phyloP scores from a whole-genome alignment of 2,888 invertebrate genomes.

The Azorinus chamasolen region DNA sequence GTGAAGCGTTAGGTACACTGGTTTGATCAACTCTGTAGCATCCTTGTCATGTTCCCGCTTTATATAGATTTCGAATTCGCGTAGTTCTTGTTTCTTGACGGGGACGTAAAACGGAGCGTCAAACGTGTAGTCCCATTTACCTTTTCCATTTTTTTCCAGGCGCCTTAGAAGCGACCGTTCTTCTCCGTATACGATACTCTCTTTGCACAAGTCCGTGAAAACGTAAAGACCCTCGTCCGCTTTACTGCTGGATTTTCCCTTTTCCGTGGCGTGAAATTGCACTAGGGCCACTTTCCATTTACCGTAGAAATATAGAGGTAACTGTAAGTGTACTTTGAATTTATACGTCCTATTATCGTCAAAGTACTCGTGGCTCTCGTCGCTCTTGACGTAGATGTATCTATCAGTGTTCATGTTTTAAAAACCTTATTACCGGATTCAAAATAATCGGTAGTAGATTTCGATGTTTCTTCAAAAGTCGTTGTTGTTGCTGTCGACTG shows the following conservation, averaged over 20 bases:
- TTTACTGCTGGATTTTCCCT: slow-evolving; percentile 14
- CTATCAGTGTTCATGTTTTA: slow-evolving; percentile 18
- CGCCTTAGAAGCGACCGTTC: slow-evolving; percentile 18
- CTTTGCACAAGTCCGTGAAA: too few relatives aligned
- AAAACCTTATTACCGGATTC: slow-evolving; percentile 28
- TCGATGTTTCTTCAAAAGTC: slow-evolving; percentile 34
- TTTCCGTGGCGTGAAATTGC: slow-evolving; percentile 22
- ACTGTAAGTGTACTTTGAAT: slow-evolving; percentile 20
- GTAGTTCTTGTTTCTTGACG: too few relatives aligned
- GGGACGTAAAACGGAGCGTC: too few relatives aligned
- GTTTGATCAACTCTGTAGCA: slow-evolving; percentile 29
- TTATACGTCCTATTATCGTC: slow-evolving; percentile 18
- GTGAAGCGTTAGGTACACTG: too few relatives aligned
- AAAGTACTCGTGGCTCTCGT: slow-evolving; percentile 23
- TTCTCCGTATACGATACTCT: slow-evolving; percentile 30
- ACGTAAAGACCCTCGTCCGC: slow-evolving; percentile 5
- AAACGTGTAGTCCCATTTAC: too few relatives aligned
- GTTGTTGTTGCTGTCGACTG: slow-evolving; percentile 23
- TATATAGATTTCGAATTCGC: slow-evolving; percentile 57
- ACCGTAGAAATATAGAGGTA: slow-evolving; percentile 18
- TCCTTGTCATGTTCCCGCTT: too few relatives aligned
- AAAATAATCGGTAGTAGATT: slow-evolving; percentile 31
- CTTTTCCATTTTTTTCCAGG: too few relatives aligned
- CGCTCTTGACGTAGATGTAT: slow-evolving; percentile 34
- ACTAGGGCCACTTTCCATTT: slow-evolving; percentile 26